phyloP scores from a whole-genome alignment of 2,797 vertebrate species.

The Anguilla obscura region DNA sequence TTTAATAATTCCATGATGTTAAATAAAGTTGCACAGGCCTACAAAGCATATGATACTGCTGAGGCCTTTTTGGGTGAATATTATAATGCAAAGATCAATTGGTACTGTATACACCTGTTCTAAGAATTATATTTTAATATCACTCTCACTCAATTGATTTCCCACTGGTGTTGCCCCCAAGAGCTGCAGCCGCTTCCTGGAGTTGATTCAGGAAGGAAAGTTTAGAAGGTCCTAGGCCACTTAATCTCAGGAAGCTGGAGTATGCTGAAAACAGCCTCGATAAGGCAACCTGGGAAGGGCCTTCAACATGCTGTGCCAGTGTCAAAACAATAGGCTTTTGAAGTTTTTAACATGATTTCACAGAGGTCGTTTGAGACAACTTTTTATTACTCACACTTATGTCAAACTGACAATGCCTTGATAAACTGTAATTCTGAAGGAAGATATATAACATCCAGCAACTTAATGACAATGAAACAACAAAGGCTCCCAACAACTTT shows the following conservation, averaged over 20 bases:
- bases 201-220: constrained; percentile 21
- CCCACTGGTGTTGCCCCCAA: not conserved
- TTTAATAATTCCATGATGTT: not conserved
- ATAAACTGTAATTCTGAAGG: not conserved
- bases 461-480: not conserved
- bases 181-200: not conserved
- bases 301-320: not conserved
- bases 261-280: not conserved
- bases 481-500: not conserved
- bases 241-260: constrained; percentile 17
- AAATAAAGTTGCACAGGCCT: not conserved
- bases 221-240: not conserved
- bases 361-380: not conserved
- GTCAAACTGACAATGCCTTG: not conserved
- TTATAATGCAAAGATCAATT: not conserved
- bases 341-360: constrained; percentile 1
- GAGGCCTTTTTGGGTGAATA: not conserved
- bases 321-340: constrained; percentile 20
- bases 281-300: not conserved
- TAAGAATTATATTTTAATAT: not conserved
- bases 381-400: not conserved
- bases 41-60: not conserved
- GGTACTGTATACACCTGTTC: not conserved
- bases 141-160: not conserved
- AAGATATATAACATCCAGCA: not conserved